These are phyloP conservation scores for Meiosimyza decipiens DNA, from an alignment of 2,888 invertebrate species.

Conservation along the genomic window DNA sequence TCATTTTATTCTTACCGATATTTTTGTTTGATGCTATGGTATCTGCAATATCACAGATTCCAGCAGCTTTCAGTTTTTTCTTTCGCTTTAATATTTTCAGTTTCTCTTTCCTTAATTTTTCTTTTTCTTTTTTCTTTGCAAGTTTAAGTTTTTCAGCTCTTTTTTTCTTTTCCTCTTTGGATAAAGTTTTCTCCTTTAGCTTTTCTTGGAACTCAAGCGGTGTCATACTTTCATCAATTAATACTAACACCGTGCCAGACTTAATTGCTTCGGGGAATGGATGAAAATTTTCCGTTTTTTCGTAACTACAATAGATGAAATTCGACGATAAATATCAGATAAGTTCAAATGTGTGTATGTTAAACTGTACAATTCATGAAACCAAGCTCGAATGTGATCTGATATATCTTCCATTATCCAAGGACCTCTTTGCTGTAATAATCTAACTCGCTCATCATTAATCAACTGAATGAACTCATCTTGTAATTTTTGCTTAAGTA, in stretches of 20 bases:
- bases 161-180: slow-evolving; percentile 61
- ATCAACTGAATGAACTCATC: slow-evolving; percentile 64
- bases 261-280: slow-evolving; percentile 68
- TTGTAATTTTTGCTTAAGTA: slow-evolving; percentile 51
- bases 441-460: slow-evolving; percentile 67
- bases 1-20: slow-evolving; percentile 49
- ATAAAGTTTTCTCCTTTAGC: slow-evolving; percentile 51
- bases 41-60: slow-evolving; percentile 53
- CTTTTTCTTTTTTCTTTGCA: slow-evolving; percentile 53
- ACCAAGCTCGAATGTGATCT: slow-evolving; percentile 81
- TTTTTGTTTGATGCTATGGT: slow-evolving; percentile 51
- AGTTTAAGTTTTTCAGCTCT: slow-evolving; percentile 46
- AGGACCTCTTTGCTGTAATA: slow-evolving; percentile 68
- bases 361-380: slow-evolving; percentile 71
- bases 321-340: background rate
- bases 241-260: slow-evolving; percentile 68
- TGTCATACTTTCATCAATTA: slow-evolving; percentile 66
- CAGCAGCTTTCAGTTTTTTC: slow-evolving; percentile 54
- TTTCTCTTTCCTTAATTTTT: slow-evolving; percentile 50
- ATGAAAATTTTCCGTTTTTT: slow-evolving; percentile 63
- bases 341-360: background rate
- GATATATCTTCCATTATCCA: slow-evolving; percentile 78
- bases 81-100: slow-evolving; percentile 53
- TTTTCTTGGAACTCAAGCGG: slow-evolving; percentile 62
- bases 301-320: slow-evolving; percentile 53